Evolutionary conservation across 2,888 invertebrate species (phyloP).

Genomic region (Alcis repandata): DNA sequence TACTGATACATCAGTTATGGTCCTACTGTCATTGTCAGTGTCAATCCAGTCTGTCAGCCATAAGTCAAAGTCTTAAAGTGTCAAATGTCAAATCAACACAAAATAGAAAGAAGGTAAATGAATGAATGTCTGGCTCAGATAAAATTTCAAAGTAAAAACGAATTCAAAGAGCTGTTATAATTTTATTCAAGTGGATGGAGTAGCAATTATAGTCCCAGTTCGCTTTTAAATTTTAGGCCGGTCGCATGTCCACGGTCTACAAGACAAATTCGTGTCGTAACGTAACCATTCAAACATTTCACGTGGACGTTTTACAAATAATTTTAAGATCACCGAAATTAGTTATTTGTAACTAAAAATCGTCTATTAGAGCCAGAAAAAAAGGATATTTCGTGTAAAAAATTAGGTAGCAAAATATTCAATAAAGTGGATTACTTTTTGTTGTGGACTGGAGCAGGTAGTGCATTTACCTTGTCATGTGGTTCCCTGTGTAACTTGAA

Average conservation of each 20-base stretch:
- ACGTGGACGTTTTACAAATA: neutral
- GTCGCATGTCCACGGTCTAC: neutral
- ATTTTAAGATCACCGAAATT: neutral
- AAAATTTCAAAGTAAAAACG: neutral
- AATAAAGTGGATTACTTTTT: slow-evolving; percentile 28
- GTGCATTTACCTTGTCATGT: slow-evolving; percentile 28
- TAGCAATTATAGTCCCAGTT: neutral
- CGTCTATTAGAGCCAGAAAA: slow-evolving; percentile 1
- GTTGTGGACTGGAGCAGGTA: slow-evolving; percentile 24
- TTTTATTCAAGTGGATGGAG: neutral
- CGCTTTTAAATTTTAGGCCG: slow-evolving; percentile 5
- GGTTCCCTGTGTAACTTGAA: slow-evolving; percentile 26
- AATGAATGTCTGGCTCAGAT: neutral
- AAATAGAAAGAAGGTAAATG: too few relatives aligned
- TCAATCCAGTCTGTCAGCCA: too few relatives aligned
- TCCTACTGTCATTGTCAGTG: too few relatives aligned
- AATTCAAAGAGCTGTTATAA: neutral
- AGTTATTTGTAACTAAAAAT: neutral
- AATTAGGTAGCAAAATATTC: slow-evolving; percentile 38
- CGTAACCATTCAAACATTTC: neutral
- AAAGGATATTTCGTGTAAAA: too few relatives aligned
- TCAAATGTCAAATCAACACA: too few relatives aligned
- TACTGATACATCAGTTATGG: too few relatives aligned
- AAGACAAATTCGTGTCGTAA: slow-evolving; percentile 1
- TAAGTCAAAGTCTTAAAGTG: too few relatives aligned